Evolutionary conservation across 2,888 invertebrate genomes (phyloP).

Genomic region (Dryobota labecula): DNA sequence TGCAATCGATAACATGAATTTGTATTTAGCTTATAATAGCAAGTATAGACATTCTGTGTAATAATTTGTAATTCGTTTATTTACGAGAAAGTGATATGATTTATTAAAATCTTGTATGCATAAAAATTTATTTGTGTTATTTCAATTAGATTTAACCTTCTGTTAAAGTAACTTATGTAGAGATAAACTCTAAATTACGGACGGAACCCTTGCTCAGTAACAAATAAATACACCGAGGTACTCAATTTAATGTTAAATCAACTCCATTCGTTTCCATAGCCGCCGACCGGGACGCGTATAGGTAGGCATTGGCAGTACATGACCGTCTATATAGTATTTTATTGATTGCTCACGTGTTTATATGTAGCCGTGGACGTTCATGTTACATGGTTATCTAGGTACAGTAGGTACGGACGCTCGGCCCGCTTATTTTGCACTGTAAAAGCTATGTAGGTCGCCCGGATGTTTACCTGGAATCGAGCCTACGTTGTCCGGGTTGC

Average conservation of each 20-base stretch:
- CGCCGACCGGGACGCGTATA: constrained; percentile 48
- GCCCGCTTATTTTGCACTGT: constrained; percentile 73
- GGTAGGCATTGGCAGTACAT: constrained; percentile 64
- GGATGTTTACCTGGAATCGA: constrained; percentile 57
- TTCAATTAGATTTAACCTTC: neutral
- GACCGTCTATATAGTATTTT: constrained; percentile 67
- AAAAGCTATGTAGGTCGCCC: constrained; percentile 72
- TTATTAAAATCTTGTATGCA: neutral
- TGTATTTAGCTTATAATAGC: neutral
- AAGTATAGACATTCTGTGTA: neutral
- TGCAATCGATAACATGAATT: constrained; percentile 62
- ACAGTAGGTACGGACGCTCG: constrained; percentile 52
- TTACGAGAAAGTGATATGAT: neutral
- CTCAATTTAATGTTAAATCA: constrained; percentile 42
- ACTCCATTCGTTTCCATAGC: constrained; percentile 70
- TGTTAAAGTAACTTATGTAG: neutral
- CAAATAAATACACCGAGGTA: neutral
- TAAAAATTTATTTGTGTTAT: neutral
- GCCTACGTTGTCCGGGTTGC: constrained; percentile 22
- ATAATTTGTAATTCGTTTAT: neutral
- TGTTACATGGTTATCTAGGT: constrained; percentile 74
- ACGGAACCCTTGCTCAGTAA: neutral
- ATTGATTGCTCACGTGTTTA: constrained; percentile 73
- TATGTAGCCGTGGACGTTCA: constrained; percentile 71
- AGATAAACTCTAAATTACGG: neutral